Conservation (phyloP, 2,888 invertebrate species). For the Mesoligia furuncula region DNA sequence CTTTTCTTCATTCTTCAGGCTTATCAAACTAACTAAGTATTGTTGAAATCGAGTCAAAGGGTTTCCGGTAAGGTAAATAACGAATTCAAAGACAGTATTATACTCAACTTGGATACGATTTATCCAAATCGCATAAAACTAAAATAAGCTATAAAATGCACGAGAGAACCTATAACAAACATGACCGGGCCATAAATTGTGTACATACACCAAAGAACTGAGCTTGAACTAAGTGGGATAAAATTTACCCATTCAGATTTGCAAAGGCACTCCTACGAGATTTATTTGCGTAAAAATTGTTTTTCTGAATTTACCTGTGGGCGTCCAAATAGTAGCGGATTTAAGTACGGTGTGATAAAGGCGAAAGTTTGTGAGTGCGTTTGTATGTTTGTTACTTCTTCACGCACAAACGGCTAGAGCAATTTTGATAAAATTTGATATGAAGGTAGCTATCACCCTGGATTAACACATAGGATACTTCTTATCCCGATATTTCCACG, state of each 20-base stretch:
- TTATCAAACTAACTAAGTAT: neutral
- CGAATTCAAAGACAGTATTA: neutral
- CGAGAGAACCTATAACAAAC: conserved; percentile 22
- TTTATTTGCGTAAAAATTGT: conserved; percentile 41
- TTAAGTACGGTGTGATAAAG: neutral
- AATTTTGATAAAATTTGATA: too few relatives aligned
- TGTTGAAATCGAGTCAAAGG: neutral
- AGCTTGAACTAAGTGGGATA: conserved; percentile 51
- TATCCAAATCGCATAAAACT: conserved; percentile 18
- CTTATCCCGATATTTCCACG: too few relatives aligned
- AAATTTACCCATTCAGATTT: conserved; percentile 50
- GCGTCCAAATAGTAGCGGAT: neutral
- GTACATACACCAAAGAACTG: conserved; percentile 27
- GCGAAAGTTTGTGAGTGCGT: too few relatives aligned
- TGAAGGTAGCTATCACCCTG: too few relatives aligned
- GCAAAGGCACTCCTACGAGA: conserved; percentile 43
- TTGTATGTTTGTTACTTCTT: too few relatives aligned
- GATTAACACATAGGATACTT: too few relatives aligned
- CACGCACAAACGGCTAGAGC: too few relatives aligned
- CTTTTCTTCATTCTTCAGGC: neutral
- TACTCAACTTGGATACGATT: neutral
- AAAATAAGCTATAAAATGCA: conserved; percentile 26
- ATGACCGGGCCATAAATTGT: conserved; percentile 40
- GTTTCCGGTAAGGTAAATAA: neutral
- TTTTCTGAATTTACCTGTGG: conserved; percentile 24